Conservation (phyloP, 1,140 invertebrate species). For the Carposina sasakii region DNA sequence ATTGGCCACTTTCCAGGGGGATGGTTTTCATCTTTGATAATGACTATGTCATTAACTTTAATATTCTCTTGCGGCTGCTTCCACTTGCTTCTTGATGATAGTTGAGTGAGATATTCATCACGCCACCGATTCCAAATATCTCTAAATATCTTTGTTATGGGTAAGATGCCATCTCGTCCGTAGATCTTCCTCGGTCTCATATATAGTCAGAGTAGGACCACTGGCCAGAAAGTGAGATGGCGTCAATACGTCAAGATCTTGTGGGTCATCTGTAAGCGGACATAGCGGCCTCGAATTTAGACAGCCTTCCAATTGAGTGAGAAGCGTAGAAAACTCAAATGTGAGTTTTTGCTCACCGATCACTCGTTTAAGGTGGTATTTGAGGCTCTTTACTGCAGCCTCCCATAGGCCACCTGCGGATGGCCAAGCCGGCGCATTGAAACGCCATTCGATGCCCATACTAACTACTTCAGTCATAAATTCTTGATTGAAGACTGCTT, state of each 20-base stretch:
- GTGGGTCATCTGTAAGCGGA: not conserved
- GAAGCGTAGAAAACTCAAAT: not conserved
- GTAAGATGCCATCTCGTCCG: slow-evolving; percentile 5
- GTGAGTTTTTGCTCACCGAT: not conserved
- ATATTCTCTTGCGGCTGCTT: slow-evolving; percentile 9
- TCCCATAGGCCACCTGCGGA: not conserved
- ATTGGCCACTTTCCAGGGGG: slow-evolving; percentile 28
- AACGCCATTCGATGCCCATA: slow-evolving; percentile 3
- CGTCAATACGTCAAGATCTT: slow-evolving; percentile 26
- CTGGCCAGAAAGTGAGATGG: slow-evolving; percentile 50
- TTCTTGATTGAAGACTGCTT: slow-evolving; percentile 16
- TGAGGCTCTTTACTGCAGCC: slow-evolving; percentile 6
- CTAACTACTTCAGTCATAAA: no score
- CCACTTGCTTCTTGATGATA: slow-evolving; percentile 11
- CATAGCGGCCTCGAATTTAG: not conserved
- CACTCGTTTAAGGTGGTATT: slow-evolving; percentile 11
- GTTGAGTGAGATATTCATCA: slow-evolving; percentile 12
- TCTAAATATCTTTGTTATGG: slow-evolving; percentile 8
- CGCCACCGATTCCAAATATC: slow-evolving; percentile 16
- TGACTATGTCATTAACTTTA: slow-evolving; percentile 22
- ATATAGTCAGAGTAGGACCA: slow-evolving; percentile 14
- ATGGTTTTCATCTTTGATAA: slow-evolving; percentile 21
- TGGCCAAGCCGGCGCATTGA: not conserved
- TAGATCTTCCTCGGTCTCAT: slow-evolving; percentile 7
- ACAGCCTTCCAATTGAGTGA: not conserved